A percentile compares a stretch with the other conserved stretches of the same genome.
These are phyloP conservation scores for Rhabdornis inornatus DNA, from an alignment of 2,113 vertebrate species.

Conservation along the genomic window DNA sequence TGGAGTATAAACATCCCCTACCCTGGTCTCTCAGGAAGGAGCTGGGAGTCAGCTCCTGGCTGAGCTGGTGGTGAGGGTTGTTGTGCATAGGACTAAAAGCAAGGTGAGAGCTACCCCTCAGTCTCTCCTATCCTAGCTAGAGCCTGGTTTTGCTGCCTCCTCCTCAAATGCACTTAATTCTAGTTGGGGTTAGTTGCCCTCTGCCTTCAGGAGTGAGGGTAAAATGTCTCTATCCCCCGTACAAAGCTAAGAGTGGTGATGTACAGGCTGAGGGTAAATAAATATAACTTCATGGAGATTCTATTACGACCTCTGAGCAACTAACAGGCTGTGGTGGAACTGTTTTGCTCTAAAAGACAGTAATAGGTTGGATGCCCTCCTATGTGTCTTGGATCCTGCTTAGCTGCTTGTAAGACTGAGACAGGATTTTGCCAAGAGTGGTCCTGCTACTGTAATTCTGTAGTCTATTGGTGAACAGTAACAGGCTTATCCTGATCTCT, in stretches of 20 bases:
- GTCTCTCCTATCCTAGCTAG: background rate
- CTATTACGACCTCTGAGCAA: rapidly evolving
- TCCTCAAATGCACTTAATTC: background rate
- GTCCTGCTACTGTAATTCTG: background rate
- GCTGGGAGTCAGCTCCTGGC: background rate
- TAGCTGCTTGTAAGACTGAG: background rate
- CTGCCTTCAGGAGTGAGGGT: background rate
- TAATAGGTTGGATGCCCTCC: rapidly evolving
- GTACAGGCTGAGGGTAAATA: background rate
- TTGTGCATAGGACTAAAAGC: rapidly evolving
- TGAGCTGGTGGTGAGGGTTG: background rate
- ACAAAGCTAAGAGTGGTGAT: background rate
- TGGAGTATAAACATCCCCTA: rapidly evolving
- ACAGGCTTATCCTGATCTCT: background rate
- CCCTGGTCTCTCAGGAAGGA: background rate
- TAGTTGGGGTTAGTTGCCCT: background rate
- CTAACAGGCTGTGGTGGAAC: rapidly evolving
- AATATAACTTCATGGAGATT: background rate
- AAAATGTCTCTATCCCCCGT: rapidly evolving
- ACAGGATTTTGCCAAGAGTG: background rate
- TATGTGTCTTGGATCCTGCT: background rate
- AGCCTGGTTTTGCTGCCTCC: background rate
- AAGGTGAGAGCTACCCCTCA: background rate
- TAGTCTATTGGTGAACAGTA: background rate
- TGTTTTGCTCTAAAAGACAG: background rate